Conservation (phyloP, 2,113 vertebrate species). For the Rhea pennata region DNA sequence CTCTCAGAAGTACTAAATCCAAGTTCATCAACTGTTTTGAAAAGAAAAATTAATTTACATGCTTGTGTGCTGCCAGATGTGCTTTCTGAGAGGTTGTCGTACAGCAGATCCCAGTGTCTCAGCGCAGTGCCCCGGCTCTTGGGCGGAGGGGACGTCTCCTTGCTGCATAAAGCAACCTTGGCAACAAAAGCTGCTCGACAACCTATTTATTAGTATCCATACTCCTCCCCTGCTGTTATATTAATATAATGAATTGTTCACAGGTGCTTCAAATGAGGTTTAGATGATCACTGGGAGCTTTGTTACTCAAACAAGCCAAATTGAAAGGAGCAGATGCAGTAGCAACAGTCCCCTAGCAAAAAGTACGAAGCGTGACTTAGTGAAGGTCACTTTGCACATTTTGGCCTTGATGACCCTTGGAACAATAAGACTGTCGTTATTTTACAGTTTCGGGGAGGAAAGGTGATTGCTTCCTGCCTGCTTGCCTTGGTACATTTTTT, state of each 20-base stretch:
- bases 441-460: conserved; percentile 55
- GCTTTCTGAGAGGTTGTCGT: conserved; percentile 21
- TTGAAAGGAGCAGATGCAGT: conserved; percentile 81
- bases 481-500: neutral
- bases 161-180: conserved; percentile 61
- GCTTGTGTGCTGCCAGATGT: conserved; percentile 59
- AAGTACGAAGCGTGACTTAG: conserved; percentile 75
- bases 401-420: conserved; percentile 72
- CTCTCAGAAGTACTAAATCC: conserved; percentile 52
- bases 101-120: neutral
- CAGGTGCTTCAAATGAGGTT: conserved; percentile 89
- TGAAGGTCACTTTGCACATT: conserved; percentile 78
- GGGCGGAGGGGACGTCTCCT: conserved; percentile 13
- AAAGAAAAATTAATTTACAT: conserved; percentile 39
- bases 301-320: conserved; percentile 83
- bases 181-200: conserved; percentile 69
- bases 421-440: conserved; percentile 43
- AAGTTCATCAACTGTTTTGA: conserved; percentile 47
- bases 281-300: conserved; percentile 82
- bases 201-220: conserved; percentile 78
- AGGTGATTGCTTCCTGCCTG: conserved; percentile 36
- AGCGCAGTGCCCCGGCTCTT: neutral
- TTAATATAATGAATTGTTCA: conserved; percentile 91
- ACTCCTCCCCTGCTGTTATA: conserved; percentile 84
- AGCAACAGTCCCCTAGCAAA: conserved; percentile 53